Conservation (phyloP, 2,797 vertebrate genomes). For the Monodelphis domestica region DNA sequence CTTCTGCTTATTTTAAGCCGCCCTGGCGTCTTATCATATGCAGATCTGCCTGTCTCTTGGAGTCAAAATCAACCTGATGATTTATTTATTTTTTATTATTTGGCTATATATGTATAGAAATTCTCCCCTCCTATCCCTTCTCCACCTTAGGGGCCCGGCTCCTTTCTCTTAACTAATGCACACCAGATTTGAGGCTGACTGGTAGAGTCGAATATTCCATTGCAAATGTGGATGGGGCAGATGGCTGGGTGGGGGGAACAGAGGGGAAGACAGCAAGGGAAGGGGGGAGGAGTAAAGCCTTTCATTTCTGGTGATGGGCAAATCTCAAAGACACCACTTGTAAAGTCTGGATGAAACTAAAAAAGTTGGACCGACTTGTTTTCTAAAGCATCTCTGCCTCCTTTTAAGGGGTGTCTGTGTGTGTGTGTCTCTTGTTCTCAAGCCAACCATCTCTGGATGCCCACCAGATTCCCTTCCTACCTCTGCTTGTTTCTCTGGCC, state of each 20-base stretch:
- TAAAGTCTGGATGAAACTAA: constrained; percentile 30
- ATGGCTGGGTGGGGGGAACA: constrained; percentile 18
- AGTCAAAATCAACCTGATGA: constrained; percentile 71
- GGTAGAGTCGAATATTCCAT: constrained; percentile 12
- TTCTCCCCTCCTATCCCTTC: background rate
- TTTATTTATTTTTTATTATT: constrained; percentile 16
- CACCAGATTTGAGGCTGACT: constrained; percentile 55
- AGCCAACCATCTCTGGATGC: constrained; percentile 17
- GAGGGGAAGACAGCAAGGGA: background rate
- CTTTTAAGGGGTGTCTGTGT: background rate
- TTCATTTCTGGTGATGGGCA: constrained; percentile 65
- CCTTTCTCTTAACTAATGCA: constrained; percentile 43
- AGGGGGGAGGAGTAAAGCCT: background rate
- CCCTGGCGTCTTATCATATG: constrained; percentile 72
- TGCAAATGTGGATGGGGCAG: constrained; percentile 70
- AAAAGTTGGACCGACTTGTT: constrained; percentile 36
- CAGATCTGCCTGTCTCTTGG: constrained; percentile 73
- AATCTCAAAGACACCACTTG: constrained; percentile 42
- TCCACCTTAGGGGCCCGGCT: background rate
- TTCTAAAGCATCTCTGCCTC: background rate
- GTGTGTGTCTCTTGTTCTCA: constrained; percentile 42
- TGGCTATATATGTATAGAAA: background rate
- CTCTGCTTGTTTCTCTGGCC: background rate
- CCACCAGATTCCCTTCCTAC: background rate
- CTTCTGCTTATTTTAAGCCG: constrained; percentile 73